Evolutionary conservation across 23 tunicate species (phyloP).

Genomic region (Clavelina lepadiformis): DNA sequence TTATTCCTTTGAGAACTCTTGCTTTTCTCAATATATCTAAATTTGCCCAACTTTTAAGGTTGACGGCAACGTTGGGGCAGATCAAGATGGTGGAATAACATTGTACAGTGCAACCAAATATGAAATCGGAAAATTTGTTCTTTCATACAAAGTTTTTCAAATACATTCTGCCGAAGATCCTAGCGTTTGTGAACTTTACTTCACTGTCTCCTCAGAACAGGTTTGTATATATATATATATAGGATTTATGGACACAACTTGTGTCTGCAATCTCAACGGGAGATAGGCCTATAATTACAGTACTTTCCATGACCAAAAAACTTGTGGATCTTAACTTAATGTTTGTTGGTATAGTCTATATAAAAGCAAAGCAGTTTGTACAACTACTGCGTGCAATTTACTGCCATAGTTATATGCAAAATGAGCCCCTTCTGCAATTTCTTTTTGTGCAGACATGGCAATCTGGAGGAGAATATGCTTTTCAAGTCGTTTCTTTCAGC

Average conservation of each 20-base stretch:
- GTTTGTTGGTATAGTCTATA: too few species aligned
- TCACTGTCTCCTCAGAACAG: slow-evolving; percentile 12
- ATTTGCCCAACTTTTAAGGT: background rate
- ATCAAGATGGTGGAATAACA: slow-evolving; percentile 17
- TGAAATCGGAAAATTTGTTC: background rate
- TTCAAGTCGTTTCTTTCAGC: slow-evolving; percentile 8
- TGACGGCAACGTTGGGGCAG: slow-evolving; percentile 16
- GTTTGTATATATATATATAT: too few species aligned
- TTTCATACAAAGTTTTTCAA: slow-evolving; percentile 13
- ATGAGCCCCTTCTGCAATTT: too few species aligned
- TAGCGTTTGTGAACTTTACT: slow-evolving; percentile 19
- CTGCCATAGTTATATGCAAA: too few species aligned
- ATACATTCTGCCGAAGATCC: slow-evolving; percentile 18
- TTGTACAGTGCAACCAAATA: background rate
- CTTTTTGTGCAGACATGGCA: slow-evolving; percentile 12
- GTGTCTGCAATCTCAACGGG: too few species aligned
- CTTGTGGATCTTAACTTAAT: too few species aligned
- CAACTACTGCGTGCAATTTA: too few species aligned
- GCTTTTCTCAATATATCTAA: too few species aligned
- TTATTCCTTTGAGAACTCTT: background rate
- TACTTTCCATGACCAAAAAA: too few species aligned
- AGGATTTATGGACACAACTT: too few species aligned
- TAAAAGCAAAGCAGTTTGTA: too few species aligned
- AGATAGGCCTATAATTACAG: too few species aligned
- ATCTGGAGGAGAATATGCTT: background rate